Evolutionary conservation across 2,797 vertebrate genomes (phyloP).

Genomic region (Sebastes kiyomatsui): DNA sequence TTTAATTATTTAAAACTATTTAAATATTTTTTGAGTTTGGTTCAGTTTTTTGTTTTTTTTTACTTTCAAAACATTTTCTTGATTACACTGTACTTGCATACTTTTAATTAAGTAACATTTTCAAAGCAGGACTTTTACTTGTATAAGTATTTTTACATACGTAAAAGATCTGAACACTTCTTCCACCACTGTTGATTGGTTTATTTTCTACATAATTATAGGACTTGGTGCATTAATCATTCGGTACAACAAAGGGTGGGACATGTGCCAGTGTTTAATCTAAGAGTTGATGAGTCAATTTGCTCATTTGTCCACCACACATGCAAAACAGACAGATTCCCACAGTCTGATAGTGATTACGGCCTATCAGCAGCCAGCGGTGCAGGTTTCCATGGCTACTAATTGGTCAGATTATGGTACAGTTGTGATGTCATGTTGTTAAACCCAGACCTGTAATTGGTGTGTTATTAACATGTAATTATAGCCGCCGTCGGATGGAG

Average conservation of each 20-base stretch:
- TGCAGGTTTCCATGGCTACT: slow-evolving; percentile 57
- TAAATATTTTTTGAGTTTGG: no score
- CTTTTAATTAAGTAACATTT: no score
- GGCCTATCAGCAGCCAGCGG: slow-evolving; percentile 22
- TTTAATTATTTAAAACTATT: no score
- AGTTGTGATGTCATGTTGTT: slow-evolving; percentile 70
- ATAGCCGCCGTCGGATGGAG: slow-evolving; percentile 28
- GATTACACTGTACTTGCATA: no score
- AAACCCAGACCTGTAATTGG: slow-evolving; percentile 63
- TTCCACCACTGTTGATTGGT: background rate
- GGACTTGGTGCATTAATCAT: background rate
- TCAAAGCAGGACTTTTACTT: background rate
- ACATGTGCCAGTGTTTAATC: slow-evolving; percentile 7
- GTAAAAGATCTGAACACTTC: no score
- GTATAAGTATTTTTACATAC: background rate
- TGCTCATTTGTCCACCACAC: background rate
- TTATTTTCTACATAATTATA: background rate
- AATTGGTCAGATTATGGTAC: slow-evolving; percentile 69
- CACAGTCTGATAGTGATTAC: slow-evolving; percentile 57
- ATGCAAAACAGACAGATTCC: slow-evolving; percentile 33
- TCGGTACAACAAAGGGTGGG: background rate
- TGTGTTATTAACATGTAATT: slow-evolving; percentile 72
- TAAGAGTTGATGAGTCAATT: slow-evolving; percentile 8
- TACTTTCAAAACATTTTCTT: no score
- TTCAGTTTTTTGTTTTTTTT: no score